Base-by-base conservation (phyloP, 2,113 vertebrate species). In the Takifugu bimaculatus region DNA sequence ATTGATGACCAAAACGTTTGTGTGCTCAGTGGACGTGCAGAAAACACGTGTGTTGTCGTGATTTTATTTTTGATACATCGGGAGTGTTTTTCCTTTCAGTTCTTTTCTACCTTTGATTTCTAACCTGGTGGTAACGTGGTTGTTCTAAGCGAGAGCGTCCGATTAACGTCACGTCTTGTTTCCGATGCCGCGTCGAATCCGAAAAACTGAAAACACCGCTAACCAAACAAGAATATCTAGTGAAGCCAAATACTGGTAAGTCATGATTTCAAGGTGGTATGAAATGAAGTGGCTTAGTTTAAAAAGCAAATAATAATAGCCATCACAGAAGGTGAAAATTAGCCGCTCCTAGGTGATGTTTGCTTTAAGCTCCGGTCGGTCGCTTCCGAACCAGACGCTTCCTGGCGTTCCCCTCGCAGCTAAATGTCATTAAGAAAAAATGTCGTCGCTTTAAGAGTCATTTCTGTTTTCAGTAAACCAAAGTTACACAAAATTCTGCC, bases 401-500 rank as follows among this genome's bases (percentile, higher is more conserved):
- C 59, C 58, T 28, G 44, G 15, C 50, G 69, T 64, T 39, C 57
- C 79, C 74, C 75, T 5, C 4, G 51, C 73, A 47, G 68, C 69
- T 77, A 63, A 47, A 86, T 85, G 77, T 88, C 88, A 91, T 90
- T 88, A 81, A 90, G 89, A 88, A 87, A 90, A 89, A 85, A 12
- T 75, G 80, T 86, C 82, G 83, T 90, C 86, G 90, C 90, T 92
- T 92, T 98, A 98, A 91, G 61, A 82, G 83, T 88, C 83, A 85
- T 89, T 91, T 91, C 83, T 84, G 87, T 97, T 95, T 96, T 97
- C 96, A 95, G 91, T 96, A 97, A 99, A 98, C 96, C 96, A 99
- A 99, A 99, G 96, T 95, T 95, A 93, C 95, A 98, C 96, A 97
- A 93, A 93, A 93, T 96, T 99, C 96, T 99, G 96, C 95, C 96